phyloP scores from a whole-genome alignment of 2,113 vertebrate species.

The Tachysurus fulvidraco region DNA sequence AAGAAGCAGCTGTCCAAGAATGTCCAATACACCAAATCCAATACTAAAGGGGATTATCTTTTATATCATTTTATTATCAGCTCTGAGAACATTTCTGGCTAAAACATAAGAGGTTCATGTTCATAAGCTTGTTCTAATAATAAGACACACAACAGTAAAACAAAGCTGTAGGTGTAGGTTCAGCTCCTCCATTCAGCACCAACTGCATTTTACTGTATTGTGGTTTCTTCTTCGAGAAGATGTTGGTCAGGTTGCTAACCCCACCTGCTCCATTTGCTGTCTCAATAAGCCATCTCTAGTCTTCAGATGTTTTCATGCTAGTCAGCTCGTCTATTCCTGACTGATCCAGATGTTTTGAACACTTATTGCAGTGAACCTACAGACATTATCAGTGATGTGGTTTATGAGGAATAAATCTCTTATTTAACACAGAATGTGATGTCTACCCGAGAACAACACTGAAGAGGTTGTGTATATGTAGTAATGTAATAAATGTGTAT shows the following conservation, averaged over 20 bases:
- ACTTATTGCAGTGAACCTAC: background rate
- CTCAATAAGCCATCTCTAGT: background rate
- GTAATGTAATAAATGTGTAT: too few species aligned
- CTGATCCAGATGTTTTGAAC: background rate
- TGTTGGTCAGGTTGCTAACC: too few species aligned
- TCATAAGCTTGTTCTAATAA: background rate
- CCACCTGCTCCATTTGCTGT: background rate
- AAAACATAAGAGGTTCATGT: background rate
- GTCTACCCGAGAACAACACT: background rate
- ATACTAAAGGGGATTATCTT: too few species aligned
- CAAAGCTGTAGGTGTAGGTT: too few species aligned
- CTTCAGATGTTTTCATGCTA: background rate
- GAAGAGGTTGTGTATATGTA: background rate
- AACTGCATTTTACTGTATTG: too few species aligned
- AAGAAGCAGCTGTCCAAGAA: background rate
- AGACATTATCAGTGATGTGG: background rate
- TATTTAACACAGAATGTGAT: background rate
- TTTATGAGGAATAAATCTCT: background rate
- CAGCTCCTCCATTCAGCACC: too few species aligned
- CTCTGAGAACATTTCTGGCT: background rate
- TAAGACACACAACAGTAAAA: too few species aligned
- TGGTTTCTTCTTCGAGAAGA: too few species aligned
- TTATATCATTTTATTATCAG: too few species aligned
- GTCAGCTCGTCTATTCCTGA: background rate
- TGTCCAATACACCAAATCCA: too few species aligned